Percentiles rank a stretch among this genome's conserved stretches.
Conservation (phyloP, 2,888 invertebrate genomes). For the Rhingia rostrata region DNA sequence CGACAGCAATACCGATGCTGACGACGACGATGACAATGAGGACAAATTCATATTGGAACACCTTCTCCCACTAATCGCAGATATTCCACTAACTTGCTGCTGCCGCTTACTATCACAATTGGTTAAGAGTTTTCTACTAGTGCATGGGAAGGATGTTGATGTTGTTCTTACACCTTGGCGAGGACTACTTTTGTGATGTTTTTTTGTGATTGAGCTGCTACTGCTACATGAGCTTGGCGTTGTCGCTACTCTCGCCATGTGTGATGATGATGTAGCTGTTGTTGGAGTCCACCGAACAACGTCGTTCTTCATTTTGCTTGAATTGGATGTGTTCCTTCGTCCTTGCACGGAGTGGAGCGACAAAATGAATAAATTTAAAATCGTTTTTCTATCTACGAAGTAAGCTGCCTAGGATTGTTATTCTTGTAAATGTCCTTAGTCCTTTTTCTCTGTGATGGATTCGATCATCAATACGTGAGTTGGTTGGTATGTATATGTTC, state of each 20-base stretch:
- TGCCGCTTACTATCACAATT: conserved; percentile 64
- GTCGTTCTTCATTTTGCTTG: conserved; percentile 82
- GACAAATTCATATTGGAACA: conserved; percentile 26
- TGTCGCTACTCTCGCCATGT: conserved; percentile 49
- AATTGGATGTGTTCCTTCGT: conserved; percentile 55
- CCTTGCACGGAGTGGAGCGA: conserved; percentile 14
- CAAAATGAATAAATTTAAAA: conserved; percentile 36
- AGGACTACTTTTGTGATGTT: conserved; percentile 58
- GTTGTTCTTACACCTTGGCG: conserved; percentile 24
- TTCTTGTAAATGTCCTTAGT: conserved; percentile 42
- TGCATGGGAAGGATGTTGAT: conserved; percentile 12
- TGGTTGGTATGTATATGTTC: conserved; percentile 18
- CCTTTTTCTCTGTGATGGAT: conserved; percentile 21
- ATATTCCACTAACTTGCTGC: conserved; percentile 17
- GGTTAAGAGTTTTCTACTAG: conserved; percentile 56
- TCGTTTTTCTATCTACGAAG: conserved; percentile 57
- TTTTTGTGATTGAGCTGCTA: conserved; percentile 51
- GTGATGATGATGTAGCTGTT: conserved; percentile 17
- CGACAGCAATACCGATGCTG: conserved; percentile 52
- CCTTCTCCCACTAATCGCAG: conserved; percentile 19
- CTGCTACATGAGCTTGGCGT: conserved; percentile 66
- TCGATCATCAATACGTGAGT: conserved; percentile 53
- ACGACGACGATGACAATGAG: conserved; percentile 27
- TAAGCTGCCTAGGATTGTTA: conserved; percentile 48
- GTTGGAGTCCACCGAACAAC: conserved; percentile 81